Percentiles rank a stretch among this genome's conserved stretches.
These are phyloP conservation scores for Dynastes grantii DNA, from an alignment of 2,888 invertebrate genomes.

Conservation along the genomic window DNA sequence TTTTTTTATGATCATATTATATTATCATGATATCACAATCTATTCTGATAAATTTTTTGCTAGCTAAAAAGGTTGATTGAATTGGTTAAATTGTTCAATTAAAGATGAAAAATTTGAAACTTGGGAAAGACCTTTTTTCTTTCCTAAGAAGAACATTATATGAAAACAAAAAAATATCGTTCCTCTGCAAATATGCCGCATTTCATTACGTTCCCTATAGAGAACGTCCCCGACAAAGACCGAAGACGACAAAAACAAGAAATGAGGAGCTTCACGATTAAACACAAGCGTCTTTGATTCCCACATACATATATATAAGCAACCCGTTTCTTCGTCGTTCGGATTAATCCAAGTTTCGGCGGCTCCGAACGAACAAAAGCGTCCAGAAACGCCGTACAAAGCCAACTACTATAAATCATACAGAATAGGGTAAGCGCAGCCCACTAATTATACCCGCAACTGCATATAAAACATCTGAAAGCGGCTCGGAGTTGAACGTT, in stretches of 20 bases:
- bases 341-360: slow-evolving; percentile 50
- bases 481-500: slow-evolving; percentile 53
- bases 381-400: slow-evolving; percentile 53
- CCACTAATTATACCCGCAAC: slow-evolving; percentile 60
- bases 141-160: too few relatives aligned
- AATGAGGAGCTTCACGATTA: background rate
- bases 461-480: slow-evolving; percentile 53
- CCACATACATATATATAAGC: slow-evolving; percentile 15
- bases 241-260: slow-evolving; percentile 12
- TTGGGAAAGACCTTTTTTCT: too few relatives aligned
- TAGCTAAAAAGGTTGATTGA: too few relatives aligned
- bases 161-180: background rate
- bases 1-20: too few relatives aligned
- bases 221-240: background rate
- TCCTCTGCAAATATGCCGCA: background rate
- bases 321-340: slow-evolving; percentile 20
- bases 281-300: slow-evolving; percentile 46
- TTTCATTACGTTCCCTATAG: slow-evolving; percentile 18
- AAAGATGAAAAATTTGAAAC: too few relatives aligned
- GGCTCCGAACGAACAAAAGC: slow-evolving; percentile 49
- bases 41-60: too few relatives aligned
- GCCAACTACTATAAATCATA: slow-evolving; percentile 60
- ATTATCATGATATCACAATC: too few relatives aligned
- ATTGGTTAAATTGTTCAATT: too few relatives aligned
- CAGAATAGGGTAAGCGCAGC: slow-evolving; percentile 58